Evolutionary conservation across 2,797 vertebrate genomes (phyloP).

Genomic region (Podargus strigoides): DNA sequence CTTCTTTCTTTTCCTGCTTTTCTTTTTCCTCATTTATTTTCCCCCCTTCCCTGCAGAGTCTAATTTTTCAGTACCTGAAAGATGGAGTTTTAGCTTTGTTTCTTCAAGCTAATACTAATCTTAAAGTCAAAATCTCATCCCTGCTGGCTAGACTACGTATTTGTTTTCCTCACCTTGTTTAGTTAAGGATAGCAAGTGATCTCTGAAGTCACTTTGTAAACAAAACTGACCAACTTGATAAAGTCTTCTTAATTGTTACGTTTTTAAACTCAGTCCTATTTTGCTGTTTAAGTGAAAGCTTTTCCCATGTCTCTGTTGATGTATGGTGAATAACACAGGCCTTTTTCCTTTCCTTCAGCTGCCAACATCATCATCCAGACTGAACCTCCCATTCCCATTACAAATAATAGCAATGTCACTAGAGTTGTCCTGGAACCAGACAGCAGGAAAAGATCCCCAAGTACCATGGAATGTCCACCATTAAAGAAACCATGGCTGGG

Average conservation of each 20-base stretch:
- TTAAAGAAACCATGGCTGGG: constrained; percentile 92
- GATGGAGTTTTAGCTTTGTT: neutral
- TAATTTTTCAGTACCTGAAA: neutral
- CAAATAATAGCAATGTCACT: constrained; percentile 76
- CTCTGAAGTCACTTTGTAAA: neutral
- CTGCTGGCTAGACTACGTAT: neutral
- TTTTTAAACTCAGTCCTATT: neutral
- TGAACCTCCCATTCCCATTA: constrained; percentile 81
- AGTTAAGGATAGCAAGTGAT: neutral
- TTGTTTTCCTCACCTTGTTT: neutral
- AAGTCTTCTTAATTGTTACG: neutral
- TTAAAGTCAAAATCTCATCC: neutral
- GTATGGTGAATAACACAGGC: neutral
- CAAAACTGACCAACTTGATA: neutral
- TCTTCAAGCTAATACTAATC: neutral
- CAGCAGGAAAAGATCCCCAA: constrained; percentile 84
- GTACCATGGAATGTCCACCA: constrained; percentile 79
- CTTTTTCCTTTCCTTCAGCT: constrained; percentile 72
- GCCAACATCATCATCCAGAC: constrained; percentile 96
- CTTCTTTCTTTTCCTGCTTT: neutral
- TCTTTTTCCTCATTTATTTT: neutral
- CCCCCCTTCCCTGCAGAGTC: neutral
- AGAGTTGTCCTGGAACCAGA: constrained; percentile 88
- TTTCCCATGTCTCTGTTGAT: neutral
- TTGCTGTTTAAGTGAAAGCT: neutral